Evolutionary conservation across 2,888 invertebrate species (phyloP).

Genomic region (Hecatera dysodea): DNA sequence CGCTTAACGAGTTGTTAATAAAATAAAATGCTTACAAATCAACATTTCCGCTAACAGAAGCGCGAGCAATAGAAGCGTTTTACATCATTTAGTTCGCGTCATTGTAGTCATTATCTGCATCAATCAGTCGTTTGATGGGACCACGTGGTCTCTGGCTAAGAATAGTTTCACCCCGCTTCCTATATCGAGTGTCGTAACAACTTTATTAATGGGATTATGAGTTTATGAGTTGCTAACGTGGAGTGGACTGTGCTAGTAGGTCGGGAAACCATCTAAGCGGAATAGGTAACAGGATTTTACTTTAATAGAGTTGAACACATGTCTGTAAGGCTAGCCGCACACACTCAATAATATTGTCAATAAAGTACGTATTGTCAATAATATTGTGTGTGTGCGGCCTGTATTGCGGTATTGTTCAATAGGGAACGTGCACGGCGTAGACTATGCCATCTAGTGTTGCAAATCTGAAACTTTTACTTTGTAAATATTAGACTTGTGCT

Average conservation of each 20-base stretch:
- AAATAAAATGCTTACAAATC: conserved; percentile 25
- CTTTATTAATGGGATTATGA: conserved; percentile 41
- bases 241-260: conserved; percentile 36
- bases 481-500: no score
- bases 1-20: background rate
- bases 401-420: no score
- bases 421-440: no score
- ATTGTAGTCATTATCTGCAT: conserved; percentile 23
- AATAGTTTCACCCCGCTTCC: conserved; percentile 38
- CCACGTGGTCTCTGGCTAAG: conserved; percentile 51
- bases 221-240: conserved; percentile 35
- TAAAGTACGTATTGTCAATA: no score
- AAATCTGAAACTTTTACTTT: no score
- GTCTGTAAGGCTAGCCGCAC: no score
- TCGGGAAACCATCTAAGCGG: conserved; percentile 32
- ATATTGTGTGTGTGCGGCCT: no score
- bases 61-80: conserved; percentile 14
- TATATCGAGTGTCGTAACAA: conserved; percentile 36
- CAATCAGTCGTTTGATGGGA: conserved; percentile 43
- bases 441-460: no score
- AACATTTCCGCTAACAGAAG: conserved; percentile 30
- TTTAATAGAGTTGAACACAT: background rate
- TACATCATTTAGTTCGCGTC: conserved; percentile 25
- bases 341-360: no score
- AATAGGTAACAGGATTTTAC: conserved; percentile 12